A percentile compares a stretch with the other conserved stretches of the same genome.
These are phyloP conservation scores for Myotis vivesi DNA, from an alignment of 2,797 vertebrate species.

Conservation along the genomic window DNA sequence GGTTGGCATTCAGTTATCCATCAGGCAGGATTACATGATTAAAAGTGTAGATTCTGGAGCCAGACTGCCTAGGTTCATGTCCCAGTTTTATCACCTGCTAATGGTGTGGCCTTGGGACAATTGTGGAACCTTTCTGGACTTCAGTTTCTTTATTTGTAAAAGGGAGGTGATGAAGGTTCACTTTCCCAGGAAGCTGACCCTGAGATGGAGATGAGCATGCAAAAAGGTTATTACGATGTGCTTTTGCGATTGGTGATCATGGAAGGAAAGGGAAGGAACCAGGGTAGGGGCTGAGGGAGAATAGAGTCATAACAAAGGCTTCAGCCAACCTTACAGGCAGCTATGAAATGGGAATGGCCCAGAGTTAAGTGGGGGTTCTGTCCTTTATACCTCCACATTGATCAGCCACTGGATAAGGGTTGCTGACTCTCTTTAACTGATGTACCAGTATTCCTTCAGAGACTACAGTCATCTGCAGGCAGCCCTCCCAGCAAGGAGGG, in stretches of 20 bases:
- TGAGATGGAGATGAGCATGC: not conserved
- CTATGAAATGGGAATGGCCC: not conserved
- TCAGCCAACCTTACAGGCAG: not conserved
- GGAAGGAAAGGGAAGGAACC: not conserved
- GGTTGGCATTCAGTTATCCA: not conserved
- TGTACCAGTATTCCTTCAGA: not conserved
- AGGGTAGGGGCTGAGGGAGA: not conserved
- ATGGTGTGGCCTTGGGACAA: not conserved
- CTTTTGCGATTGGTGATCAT: not conserved
- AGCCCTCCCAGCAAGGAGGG: not conserved
- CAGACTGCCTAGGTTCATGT: not conserved
- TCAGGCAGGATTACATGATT: not conserved
- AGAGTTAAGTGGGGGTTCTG: not conserved
- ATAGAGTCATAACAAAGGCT: not conserved
- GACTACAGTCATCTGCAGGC: not conserved
- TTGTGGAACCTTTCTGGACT: not conserved
- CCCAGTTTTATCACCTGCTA: constrained; percentile 16
- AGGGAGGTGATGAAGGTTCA: not conserved
- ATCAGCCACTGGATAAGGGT: not conserved
- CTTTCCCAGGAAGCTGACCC: not conserved
- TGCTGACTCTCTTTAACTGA: not conserved
- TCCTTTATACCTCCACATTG: not conserved
- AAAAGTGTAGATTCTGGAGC: not conserved
- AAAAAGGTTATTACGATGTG: not conserved
- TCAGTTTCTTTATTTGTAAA: constrained; percentile 40